Percentiles rank a stretch among this genome's conserved stretches.
phyloP scores from a whole-genome alignment of 2,113 vertebrate genomes.

The Scomber japonicus region DNA sequence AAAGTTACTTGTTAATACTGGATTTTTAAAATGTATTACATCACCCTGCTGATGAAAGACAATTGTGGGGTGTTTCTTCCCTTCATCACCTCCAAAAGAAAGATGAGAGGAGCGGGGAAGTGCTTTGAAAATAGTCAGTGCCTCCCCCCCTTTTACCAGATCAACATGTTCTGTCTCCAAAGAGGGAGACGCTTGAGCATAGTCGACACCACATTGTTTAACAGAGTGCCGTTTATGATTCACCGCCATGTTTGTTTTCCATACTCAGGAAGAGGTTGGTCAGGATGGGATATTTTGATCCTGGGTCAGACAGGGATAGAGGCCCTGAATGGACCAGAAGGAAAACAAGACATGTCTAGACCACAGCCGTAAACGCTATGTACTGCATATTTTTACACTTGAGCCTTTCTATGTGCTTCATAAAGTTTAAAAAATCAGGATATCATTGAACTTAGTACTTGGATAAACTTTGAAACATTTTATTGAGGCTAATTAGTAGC shows the following conservation, averaged over 20 bases:
- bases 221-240: conserved; percentile 59
- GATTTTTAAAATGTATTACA: not conserved
- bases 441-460: conserved; percentile 1
- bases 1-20: not conserved
- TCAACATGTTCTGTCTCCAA: conserved; percentile 38
- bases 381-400: conserved; percentile 59
- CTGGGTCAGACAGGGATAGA: conserved; percentile 56
- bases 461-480: not conserved
- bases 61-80: not conserved
- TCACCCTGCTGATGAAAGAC: not conserved
- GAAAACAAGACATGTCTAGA: conserved; percentile 70
- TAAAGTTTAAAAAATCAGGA: conserved; percentile 27
- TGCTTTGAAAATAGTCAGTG: conserved; percentile 5
- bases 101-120: not conserved
- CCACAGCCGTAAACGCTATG: conserved; percentile 63
- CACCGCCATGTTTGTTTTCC: conserved; percentile 68
- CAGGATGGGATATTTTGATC: conserved; percentile 71
- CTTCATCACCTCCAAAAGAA: not conserved
- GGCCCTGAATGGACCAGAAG: conserved; percentile 52
- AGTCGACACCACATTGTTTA: conserved; percentile 46
- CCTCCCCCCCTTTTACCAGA: conserved; percentile 19
- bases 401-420: conserved; percentile 22
- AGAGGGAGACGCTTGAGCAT: conserved; percentile 22
- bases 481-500: conserved; percentile 10
- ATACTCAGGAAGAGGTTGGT: conserved; percentile 58